These are phyloP conservation scores for Argentina silus DNA, from an alignment of 2,797 vertebrate species.

Conservation along the genomic window DNA sequence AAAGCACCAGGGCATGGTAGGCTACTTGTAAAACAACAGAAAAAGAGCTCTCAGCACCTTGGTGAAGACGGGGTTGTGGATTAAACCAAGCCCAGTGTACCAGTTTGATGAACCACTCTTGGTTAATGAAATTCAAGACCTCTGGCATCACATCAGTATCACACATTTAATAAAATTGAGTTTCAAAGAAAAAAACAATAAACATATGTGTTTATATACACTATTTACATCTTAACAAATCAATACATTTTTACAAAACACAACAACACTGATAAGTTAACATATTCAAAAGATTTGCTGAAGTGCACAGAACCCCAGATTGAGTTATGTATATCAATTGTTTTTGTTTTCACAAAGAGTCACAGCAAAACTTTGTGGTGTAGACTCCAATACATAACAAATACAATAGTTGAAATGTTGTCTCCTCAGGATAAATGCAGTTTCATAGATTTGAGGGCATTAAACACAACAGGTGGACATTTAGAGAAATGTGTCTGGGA, in stretches of 20 bases:
- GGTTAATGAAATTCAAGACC: not conserved
- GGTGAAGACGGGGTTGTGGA: not conserved
- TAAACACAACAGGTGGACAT: conserved; percentile 4
- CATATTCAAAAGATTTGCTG: conserved; percentile 57
- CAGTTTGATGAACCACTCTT: not conserved
- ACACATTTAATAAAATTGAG: conserved; percentile 22
- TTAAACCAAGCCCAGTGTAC: not conserved
- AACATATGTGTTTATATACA: conserved; percentile 65
- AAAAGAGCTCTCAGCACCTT: not conserved
- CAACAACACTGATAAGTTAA: conserved; percentile 75
- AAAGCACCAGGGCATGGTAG: not conserved
- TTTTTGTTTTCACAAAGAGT: conserved; percentile 15
- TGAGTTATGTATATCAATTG: conserved; percentile 21
- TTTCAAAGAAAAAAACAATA: conserved; percentile 64
- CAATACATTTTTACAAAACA: conserved; percentile 55
- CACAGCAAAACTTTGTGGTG: conserved; percentile 20
- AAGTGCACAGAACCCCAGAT: conserved; percentile 72
- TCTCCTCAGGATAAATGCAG: conserved; percentile 6
- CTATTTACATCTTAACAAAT: conserved; percentile 66
- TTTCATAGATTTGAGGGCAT: conserved; percentile 5
- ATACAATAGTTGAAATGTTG: conserved; percentile 24
- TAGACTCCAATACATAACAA: conserved; percentile 22
- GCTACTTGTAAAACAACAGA: not conserved
- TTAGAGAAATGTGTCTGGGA: not conserved
- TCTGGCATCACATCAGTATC: not conserved